A percentile compares a stretch with the other conserved stretches of the same genome.
Conservation (phyloP, 2,113 vertebrate genomes). For the Alces alces region DNA sequence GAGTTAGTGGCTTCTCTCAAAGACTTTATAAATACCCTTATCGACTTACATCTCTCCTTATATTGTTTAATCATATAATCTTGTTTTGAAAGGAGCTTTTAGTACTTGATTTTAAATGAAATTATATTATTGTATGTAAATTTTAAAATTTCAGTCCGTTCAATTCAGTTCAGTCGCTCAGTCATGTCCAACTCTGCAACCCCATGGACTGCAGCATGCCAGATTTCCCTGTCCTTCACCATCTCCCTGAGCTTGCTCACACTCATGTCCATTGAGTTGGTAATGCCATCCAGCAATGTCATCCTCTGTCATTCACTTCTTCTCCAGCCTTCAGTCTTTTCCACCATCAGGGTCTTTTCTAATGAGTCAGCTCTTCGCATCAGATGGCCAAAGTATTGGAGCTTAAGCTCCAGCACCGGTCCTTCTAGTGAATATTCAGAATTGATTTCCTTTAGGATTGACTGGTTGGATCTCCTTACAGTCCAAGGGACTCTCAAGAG, state of each 20-base stretch:
- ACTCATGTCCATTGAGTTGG: background rate
- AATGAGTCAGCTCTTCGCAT: background rate
- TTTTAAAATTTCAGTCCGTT: background rate
- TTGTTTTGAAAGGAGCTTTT: background rate
- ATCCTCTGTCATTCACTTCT: background rate
- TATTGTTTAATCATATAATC: background rate
- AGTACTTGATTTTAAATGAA: background rate
- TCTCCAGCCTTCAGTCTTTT: background rate
- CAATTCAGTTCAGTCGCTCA: fast-evolving
- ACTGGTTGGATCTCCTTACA: background rate
- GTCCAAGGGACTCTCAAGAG: background rate
- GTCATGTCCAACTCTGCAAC: background rate
- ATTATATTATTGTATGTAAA: background rate
- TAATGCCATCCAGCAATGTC: background rate
- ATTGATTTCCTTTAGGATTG: background rate
- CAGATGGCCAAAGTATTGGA: background rate
- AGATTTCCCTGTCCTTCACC: background rate
- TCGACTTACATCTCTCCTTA: background rate
- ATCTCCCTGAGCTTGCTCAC: background rate
- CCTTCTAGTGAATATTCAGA: background rate
- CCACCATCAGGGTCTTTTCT: background rate
- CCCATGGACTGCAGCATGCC: background rate
- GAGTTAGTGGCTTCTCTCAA: background rate
- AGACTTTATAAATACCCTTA: background rate
- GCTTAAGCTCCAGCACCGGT: background rate